Conservation (phyloP, 2,113 vertebrate species). For the Spilogale gracilis region DNA sequence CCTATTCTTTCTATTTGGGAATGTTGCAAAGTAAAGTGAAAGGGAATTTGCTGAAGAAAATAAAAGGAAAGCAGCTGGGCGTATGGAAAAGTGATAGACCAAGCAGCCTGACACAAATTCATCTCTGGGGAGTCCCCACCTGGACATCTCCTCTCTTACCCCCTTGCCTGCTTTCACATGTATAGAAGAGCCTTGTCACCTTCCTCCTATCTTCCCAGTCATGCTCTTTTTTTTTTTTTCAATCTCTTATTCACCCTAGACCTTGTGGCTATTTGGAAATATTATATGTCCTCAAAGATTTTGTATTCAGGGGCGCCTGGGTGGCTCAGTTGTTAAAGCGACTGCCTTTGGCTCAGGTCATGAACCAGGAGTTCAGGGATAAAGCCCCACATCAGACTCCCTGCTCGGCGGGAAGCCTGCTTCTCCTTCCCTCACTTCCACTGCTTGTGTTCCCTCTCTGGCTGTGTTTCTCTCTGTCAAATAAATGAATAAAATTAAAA, state of each 20-base stretch:
- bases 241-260: not conserved
- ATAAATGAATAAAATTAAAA: too few species aligned
- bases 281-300: not conserved
- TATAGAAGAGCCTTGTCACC: not conserved
- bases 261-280: constrained; percentile 16
- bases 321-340: too few species aligned
- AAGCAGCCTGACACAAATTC: not conserved
- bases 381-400: too few species aligned
- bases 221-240: not conserved
- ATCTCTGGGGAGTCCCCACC: not conserved
- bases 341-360: too few species aligned
- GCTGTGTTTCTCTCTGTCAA: too few species aligned
- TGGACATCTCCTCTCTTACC: not conserved
- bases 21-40: not conserved
- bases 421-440: too few species aligned
- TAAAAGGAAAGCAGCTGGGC: not conserved
- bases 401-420: too few species aligned
- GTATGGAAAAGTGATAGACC: not conserved
- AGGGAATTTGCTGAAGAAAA: not conserved
- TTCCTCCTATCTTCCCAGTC: not conserved
- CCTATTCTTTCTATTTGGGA: not conserved
- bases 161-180: too few species aligned
- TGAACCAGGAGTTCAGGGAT: too few species aligned
- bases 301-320: not conserved
- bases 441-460: too few species aligned